A percentile compares a stretch with the other conserved stretches of the same genome.
Conservation (phyloP, 2,797 vertebrate species). For the Ispidina picta region DNA sequence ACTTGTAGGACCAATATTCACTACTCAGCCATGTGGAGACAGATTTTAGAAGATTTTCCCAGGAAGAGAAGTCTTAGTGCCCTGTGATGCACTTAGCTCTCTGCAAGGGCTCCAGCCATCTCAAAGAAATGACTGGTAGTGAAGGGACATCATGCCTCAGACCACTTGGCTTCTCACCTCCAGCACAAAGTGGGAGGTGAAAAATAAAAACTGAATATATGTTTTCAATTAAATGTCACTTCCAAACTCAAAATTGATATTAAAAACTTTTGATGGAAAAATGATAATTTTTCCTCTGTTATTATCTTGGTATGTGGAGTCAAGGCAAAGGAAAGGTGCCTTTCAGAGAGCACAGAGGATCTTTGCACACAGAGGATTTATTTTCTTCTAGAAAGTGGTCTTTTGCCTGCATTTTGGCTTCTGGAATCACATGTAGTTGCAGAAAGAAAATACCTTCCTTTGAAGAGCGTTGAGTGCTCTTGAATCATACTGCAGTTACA, state of each 20-base stretch:
- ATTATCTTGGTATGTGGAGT: neutral
- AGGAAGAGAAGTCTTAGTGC: neutral
- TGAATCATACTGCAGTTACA: conserved; percentile 13
- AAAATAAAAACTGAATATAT: neutral
- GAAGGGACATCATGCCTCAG: neutral
- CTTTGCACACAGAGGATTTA: neutral
- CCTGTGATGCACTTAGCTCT: rapidly evolving
- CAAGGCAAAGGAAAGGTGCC: neutral
- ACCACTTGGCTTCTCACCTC: neutral
- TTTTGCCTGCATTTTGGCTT: conserved; percentile 24
- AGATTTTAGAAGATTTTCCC: neutral
- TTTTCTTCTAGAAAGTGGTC: neutral
- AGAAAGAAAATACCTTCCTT: conserved; percentile 35
- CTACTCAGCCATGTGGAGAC: neutral
- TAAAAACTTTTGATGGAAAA: neutral
- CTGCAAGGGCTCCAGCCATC: neutral
- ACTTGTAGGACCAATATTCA: neutral
- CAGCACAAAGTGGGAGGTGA: neutral
- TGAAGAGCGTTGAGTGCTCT: conserved; percentile 40
- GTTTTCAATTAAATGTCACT: neutral
- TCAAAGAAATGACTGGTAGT: neutral
- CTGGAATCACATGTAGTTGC: neutral
- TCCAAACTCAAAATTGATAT: neutral
- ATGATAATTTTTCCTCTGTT: neutral
- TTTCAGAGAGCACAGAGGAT: neutral